Evolutionary conservation across 30 jellyfish, hydroid and myxozoan species (phyloP), one percentile per base, ranked within the genome.

Genomic region (Sanderia malayensis): DNA sequence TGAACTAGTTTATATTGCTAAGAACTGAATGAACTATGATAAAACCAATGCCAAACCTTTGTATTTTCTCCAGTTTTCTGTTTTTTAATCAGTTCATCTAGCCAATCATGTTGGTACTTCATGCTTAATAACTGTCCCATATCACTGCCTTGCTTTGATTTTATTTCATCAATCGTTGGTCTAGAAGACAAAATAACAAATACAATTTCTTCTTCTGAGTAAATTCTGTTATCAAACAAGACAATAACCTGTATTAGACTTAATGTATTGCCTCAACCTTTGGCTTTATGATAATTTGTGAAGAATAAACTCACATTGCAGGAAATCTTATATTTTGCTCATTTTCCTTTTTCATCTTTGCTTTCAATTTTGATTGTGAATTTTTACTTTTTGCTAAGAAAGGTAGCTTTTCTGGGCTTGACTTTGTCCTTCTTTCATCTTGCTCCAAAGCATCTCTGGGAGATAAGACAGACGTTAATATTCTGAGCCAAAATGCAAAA

Each of bases 71-170:
- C 11, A 20, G 15, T 58, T 70, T 60, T 55, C 44, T 27, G 58
- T 0, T 46, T 31, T 9, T 81, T 70, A 9, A 37, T 73, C 28
- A 53, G 85, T 30, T 81, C 93, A 31, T 41, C 60, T 11, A 81
- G 79, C 93, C 93, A 81, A 37, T 81, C 93, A 4, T 75, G n/a
- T 32, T 81, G 93, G 58, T 81, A 81, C 49, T 82, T 74, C 95
- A 85, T 85, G 22, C 89, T 72, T 34, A 85, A 60, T 27, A 85
- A 32, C 44, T 85, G 95, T 8, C 84, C 84, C 24, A 85, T 74
- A 26, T 76, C 55, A 4, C 58, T 84, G 1, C 79, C 87, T 18
- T 85, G 80, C 52, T 57, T 74, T 44, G 64, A 49, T 32, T 65
- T 33, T 23, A 41, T 34, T 31, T 30, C n/a, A 31, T 32, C 19